phyloP scores from a whole-genome alignment of 1,140 invertebrate genomes.

The Hypothenemus hampei region DNA sequence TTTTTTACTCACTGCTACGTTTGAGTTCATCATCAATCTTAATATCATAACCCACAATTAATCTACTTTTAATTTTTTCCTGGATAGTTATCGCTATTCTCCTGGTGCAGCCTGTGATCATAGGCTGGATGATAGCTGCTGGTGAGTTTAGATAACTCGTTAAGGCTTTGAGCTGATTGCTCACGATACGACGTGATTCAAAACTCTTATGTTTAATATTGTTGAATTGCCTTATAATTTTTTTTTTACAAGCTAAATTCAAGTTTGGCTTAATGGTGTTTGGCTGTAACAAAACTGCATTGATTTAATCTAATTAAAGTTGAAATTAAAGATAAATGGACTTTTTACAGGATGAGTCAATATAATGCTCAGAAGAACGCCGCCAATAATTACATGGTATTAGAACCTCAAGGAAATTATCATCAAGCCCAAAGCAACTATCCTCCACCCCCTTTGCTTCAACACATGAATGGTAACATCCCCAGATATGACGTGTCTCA shows the following conservation, averaged over 20 bases:
- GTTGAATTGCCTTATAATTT: no score
- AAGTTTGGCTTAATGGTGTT: no score
- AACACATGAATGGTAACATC: constrained; percentile 27
- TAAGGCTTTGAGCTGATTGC: no score
- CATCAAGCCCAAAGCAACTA: constrained; percentile 28
- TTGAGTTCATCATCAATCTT: neutral
- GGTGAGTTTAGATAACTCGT: constrained; percentile 22
- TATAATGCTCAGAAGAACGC: constrained; percentile 28
- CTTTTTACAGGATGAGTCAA: constrained; percentile 30
- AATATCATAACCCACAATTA: neutral
- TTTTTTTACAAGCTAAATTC: neutral
- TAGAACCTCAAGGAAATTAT: constrained; percentile 30
- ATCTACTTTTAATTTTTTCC: constrained; percentile 13
- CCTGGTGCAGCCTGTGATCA: constrained; percentile 19
- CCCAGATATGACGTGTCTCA: constrained; percentile 26
- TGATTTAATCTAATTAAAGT: no score
- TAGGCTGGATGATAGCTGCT: constrained; percentile 24
- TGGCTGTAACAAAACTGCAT: no score
- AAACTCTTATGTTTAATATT: no score
- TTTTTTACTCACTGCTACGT: neutral
- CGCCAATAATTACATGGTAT: constrained; percentile 25
- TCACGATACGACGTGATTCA: no score
- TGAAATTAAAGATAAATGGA: neutral
- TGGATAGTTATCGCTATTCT: constrained; percentile 27
- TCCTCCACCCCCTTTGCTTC: constrained; percentile 28